These are phyloP conservation scores for Platichthys flesus DNA, from an alignment of 2,113 vertebrate genomes.

Conservation along the genomic window DNA sequence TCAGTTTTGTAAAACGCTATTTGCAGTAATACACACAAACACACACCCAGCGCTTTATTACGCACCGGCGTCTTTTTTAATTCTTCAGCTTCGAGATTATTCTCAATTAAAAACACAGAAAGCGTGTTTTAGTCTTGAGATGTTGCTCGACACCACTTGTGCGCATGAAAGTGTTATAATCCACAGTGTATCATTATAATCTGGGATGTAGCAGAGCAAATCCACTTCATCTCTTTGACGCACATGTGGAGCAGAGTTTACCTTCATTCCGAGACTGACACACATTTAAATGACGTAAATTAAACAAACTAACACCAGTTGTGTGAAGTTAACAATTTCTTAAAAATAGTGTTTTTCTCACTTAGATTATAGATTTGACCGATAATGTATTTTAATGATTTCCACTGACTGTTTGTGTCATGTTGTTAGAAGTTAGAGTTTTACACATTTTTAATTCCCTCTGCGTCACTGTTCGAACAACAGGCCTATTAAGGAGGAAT, in stretches of 20 bases:
- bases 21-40: conserved; percentile 15
- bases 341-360: conserved; percentile 1
- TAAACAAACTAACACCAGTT: background rate
- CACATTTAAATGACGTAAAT: background rate
- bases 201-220: conserved; percentile 52
- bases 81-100: conserved; percentile 3
- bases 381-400: background rate
- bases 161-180: conserved; percentile 53
- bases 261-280: background rate
- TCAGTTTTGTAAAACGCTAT: conserved; percentile 1
- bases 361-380: background rate
- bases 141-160: conserved; percentile 25
- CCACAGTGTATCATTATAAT: conserved; percentile 54
- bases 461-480: background rate
- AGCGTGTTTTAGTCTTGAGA: conserved; percentile 11
- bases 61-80: conserved; percentile 10
- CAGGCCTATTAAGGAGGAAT: conserved; percentile 3
- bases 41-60: background rate
- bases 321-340: background rate
- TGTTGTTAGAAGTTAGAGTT: conserved; percentile 7
- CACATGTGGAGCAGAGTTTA: conserved; percentile 15
- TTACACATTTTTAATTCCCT: background rate
- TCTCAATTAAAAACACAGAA: conserved; percentile 2
- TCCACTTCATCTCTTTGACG: conserved; percentile 46
- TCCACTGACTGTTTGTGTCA: background rate